Percentiles rank a stretch among this genome's conserved stretches.
phyloP scores from a whole-genome alignment of 2,888 invertebrate species.

The Chesias legatella region DNA sequence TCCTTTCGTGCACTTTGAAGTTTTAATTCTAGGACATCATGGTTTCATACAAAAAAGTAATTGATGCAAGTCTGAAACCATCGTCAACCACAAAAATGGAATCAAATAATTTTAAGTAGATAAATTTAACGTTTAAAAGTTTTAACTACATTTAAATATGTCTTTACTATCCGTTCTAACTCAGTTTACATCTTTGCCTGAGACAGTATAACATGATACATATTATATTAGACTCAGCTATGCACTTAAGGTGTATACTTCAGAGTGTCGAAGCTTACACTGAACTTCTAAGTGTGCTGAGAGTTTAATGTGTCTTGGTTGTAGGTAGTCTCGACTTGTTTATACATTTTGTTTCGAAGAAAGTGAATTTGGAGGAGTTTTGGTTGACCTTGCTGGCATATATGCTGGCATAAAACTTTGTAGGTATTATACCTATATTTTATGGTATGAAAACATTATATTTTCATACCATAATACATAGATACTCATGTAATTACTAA shows the following conservation, averaged over 20 bases:
- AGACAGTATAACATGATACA: constrained; percentile 53
- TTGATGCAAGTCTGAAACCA: too few species aligned
- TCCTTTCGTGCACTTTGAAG: too few species aligned
- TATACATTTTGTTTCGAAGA: constrained; percentile 2
- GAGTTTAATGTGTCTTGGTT: constrained; percentile 41
- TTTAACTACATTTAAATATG: too few species aligned
- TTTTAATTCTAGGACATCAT: too few species aligned
- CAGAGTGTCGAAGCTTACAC: constrained; percentile 49
- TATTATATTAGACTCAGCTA: constrained; percentile 63
- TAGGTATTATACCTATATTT: too few species aligned
- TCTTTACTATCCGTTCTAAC: constrained; percentile 9
- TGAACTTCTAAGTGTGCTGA: constrained; percentile 56
- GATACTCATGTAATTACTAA: too few species aligned
- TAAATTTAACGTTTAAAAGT: too few species aligned
- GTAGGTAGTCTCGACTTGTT: constrained; percentile 11
- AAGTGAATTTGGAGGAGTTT: constrained; percentile 1
- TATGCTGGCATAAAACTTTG: not conserved
- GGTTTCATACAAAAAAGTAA: too few species aligned
- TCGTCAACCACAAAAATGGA: too few species aligned
- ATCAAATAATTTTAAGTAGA: too few species aligned
- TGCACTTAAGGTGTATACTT: constrained; percentile 55
- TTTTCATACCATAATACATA: too few species aligned
- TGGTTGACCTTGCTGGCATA: not conserved
- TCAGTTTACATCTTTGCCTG: constrained; percentile 23
- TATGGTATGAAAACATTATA: too few species aligned